These are phyloP conservation scores for Coecobrya sp. DNA, from an alignment of 2,888 invertebrate genomes.

Conservation along the genomic window DNA sequence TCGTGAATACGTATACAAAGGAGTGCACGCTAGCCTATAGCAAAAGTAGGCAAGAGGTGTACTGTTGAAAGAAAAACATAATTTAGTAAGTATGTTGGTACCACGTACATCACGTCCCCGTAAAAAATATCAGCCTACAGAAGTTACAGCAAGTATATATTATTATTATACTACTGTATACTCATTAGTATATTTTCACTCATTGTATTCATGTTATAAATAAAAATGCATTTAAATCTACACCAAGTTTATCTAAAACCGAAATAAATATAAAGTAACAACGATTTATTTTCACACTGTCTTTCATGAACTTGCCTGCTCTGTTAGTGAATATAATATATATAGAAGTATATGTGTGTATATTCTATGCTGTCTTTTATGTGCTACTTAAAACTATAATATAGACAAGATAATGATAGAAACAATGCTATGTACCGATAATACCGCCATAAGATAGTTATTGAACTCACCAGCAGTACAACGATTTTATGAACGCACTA, in stretches of 20 bases:
- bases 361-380: conserved; percentile 59
- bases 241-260: neutral
- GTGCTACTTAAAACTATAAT: conserved; percentile 53
- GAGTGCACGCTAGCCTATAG: neutral
- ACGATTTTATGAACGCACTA: no score
- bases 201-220: neutral
- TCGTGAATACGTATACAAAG: neutral
- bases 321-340: conserved; percentile 43
- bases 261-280: conserved; percentile 4
- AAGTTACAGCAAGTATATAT: no score
- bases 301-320: conserved; percentile 74
- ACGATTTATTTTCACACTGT: conserved; percentile 67
- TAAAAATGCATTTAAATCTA: neutral
- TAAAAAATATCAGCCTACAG: no score
- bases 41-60: no score
- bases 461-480: no score
- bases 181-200: neutral
- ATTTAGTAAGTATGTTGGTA: no score
- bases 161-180: neutral
- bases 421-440: neutral
- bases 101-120: no score
- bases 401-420: neutral
- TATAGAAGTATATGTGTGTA: neutral
- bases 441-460: no score
- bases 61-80: no score